phyloP scores from a whole-genome alignment of 2,797 vertebrate genomes.

The Characodon lateralis region DNA sequence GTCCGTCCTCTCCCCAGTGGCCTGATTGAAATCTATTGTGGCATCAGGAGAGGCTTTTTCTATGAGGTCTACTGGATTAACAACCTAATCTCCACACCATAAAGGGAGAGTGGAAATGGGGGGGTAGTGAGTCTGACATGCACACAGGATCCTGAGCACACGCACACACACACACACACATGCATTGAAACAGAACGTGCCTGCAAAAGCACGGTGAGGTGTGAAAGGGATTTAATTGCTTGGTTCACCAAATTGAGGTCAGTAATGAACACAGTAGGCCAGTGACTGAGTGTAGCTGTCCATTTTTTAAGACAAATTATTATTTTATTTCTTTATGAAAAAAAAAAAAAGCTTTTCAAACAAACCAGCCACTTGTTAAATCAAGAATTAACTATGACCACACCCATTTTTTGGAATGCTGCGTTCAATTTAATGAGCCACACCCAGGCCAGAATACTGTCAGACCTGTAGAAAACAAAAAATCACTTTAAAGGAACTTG shows the following conservation, averaged over 20 bases:
- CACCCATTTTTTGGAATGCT: not conserved
- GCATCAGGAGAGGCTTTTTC: conserved; percentile 72
- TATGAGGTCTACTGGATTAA: conserved; percentile 74
- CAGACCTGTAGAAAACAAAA: not conserved
- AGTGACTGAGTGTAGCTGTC: conserved; percentile 5
- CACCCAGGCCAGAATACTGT: not conserved
- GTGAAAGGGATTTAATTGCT: conserved; percentile 46
- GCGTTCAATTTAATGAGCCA: not conserved
- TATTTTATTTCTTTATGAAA: not conserved
- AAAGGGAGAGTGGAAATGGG: conserved; percentile 62
- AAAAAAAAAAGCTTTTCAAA: not conserved
- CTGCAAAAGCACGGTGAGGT: conserved; percentile 49
- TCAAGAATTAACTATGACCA: not conserved
- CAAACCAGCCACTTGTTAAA: not conserved
- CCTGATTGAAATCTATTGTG: conserved; percentile 71
- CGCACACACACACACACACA: conserved; percentile 21
- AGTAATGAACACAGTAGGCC: conserved; percentile 35
- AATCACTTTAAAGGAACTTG: not conserved
- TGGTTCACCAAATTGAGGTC: conserved; percentile 50
- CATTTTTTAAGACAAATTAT: not conserved
- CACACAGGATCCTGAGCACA: conserved; percentile 17
- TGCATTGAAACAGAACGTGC: conserved; percentile 5
- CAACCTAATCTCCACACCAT: conserved; percentile 70
- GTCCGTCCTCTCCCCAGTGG: conserved; percentile 64
- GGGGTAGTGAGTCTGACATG: conserved; percentile 39